A percentile compares a stretch with the other conserved stretches of the same genome.
These are phyloP conservation scores for Xylophagus ater DNA, from an alignment of 2,888 invertebrate genomes.

Conservation along the genomic window DNA sequence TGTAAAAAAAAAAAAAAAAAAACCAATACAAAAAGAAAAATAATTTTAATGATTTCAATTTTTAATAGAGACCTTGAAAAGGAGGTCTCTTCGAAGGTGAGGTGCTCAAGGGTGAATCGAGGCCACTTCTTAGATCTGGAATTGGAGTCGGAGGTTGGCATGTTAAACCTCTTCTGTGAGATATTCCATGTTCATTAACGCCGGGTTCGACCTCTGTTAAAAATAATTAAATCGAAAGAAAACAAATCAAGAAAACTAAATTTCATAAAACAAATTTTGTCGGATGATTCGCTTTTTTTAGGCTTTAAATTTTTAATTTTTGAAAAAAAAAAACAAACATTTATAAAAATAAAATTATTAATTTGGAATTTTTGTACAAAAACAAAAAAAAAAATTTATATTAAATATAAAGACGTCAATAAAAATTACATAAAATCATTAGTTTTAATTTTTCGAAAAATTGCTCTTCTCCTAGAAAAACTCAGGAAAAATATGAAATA, in stretches of 20 bases:
- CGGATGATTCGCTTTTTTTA: neutral
- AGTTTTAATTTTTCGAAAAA: too few species aligned
- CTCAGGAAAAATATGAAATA: too few species aligned
- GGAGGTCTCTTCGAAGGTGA: slow-evolving; percentile 37
- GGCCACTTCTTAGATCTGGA: slow-evolving; percentile 64
- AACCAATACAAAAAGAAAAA: slow-evolving; percentile 7
- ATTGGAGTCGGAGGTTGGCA: slow-evolving; percentile 73
- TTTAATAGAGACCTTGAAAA: slow-evolving; percentile 35
- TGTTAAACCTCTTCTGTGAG: slow-evolving; percentile 73
- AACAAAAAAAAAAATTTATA: too few species aligned
- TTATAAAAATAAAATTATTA: neutral
- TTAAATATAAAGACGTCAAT: too few species aligned
- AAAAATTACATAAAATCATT: too few species aligned
- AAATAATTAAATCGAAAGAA: slow-evolving; percentile 9
- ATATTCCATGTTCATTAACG: slow-evolving; percentile 77
- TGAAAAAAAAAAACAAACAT: neutral
- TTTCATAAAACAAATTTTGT: neutral
- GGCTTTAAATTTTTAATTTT: neutral
- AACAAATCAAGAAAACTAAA: neutral
- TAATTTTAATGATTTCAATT: slow-evolving; percentile 3
- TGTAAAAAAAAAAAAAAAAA: neutral
- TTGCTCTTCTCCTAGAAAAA: too few species aligned
- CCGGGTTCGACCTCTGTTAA: slow-evolving; percentile 27
- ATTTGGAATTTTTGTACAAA: too few species aligned
- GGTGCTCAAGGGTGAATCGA: slow-evolving; percentile 32